Evolutionary conservation across 2,888 invertebrate species (phyloP), one percentile per base, ranked within the genome.

Genomic region (Tenthredo scrophulariae): DNA sequence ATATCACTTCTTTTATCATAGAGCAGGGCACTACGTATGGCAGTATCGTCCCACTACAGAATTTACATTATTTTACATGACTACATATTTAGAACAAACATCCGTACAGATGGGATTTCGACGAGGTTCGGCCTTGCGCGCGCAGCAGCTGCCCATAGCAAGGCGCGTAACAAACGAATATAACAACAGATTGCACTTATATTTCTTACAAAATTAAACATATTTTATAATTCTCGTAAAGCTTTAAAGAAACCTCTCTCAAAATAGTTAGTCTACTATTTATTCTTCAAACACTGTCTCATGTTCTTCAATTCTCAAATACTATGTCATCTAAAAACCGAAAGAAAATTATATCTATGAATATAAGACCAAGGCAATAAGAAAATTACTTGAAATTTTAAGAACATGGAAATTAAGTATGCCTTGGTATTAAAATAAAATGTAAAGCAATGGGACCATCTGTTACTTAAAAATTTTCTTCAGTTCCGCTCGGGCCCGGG

Each of bases 31-130:
- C 90, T 91, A 91, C 90, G 89, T 91, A 92, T 90, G 91, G 92
- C 92, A 92, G 91, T 92, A 91, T 92, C 89, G 91, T 91, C 91
- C 92, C 91, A 90, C 90, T 89, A 89, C 89, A 90, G 90, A 90
- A 90, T 90, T 91, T 90, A 90, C 86, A 88, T 88, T 86, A 90
- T 88, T 90, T 91, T 90, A 89, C 86, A 85, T 89, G 87, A 90
- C 89, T 92, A 90, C 91, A 89, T 91, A 91, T 92, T 90, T 92
- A 91, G 91, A 92, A 89, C 87, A 89, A 89, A 89, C 87, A 89
- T 88, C 88, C 88, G 88, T 88, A 89, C 90, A 89, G 90, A 91
- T 91, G 90, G 88, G 90, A 86, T 88, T 90, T 89, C 89, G 90
- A 89, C 88, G 89, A 90, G 91, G 90, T 62, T 58, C 29, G 18